These are phyloP conservation scores for Anthophora plumipes DNA, from an alignment of 2,888 invertebrate genomes.

Conservation along the genomic window DNA sequence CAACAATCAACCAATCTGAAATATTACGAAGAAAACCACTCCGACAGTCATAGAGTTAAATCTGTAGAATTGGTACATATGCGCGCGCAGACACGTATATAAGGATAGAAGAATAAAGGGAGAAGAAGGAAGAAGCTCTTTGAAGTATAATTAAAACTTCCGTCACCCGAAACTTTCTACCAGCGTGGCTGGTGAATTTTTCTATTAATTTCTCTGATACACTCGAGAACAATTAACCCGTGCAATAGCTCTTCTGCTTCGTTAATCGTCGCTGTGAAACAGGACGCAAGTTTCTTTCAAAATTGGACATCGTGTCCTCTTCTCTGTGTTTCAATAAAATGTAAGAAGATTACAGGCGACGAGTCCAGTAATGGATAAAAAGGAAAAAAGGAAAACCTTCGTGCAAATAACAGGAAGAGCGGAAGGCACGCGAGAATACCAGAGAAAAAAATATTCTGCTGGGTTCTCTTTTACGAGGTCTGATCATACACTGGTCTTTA, in stretches of 20 bases:
- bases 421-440: not conserved
- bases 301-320: not conserved
- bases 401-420: not conserved
- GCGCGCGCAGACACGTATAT: not conserved
- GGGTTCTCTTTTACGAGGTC: conserved; percentile 10
- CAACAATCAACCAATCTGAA: too few relatives aligned
- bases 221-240: conserved; percentile 12
- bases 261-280: conserved; percentile 1
- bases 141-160: conserved; percentile 36
- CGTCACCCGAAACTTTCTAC: conserved; percentile 1
- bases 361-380: conserved; percentile 9
- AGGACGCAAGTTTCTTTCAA: not conserved
- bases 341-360: conserved; percentile 11
- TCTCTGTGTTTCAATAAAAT: conserved; percentile 19
- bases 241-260: too few relatives aligned
- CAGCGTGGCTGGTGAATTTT: not conserved
- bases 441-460: conserved; percentile 1
- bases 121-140: conserved; percentile 11
- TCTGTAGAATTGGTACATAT: too few relatives aligned
- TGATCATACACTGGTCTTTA: conserved; percentile 47
- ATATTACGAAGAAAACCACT: too few relatives aligned
- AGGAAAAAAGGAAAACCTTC: too few relatives aligned
- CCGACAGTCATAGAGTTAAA: too few relatives aligned
- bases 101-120: too few relatives aligned
- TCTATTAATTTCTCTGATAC: conserved; percentile 20